phyloP scores from a whole-genome alignment of 2,797 vertebrate genomes.

The Melanogrammus aeglefinus region DNA sequence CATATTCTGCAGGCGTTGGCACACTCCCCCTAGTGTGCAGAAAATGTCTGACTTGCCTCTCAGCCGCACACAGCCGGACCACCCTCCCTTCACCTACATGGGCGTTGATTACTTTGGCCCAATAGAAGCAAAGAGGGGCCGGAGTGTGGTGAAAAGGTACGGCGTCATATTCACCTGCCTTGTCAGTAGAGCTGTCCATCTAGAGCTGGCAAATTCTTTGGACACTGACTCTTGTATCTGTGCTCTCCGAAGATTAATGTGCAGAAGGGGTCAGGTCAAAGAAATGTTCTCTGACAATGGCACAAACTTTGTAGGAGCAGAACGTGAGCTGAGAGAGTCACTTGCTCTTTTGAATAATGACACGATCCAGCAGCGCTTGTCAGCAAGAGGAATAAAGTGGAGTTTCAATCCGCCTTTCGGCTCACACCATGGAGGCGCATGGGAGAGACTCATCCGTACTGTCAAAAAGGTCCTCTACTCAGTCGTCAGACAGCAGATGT shows the following conservation, averaged over 20 bases:
- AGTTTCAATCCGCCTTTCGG: neutral
- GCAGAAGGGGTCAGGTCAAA: neutral
- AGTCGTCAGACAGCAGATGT: neutral
- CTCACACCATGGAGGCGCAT: neutral
- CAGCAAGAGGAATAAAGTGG: neutral
- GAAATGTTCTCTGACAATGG: neutral
- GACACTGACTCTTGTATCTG: neutral
- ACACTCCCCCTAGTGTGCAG: neutral
- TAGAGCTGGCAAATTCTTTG: neutral
- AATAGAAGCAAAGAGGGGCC: too few species aligned
- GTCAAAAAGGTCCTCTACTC: neutral
- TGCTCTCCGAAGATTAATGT: neutral
- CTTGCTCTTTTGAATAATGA: neutral
- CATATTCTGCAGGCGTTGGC: neutral
- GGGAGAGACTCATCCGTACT: neutral
- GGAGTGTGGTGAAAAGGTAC: too few species aligned
- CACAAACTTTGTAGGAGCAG: neutral
- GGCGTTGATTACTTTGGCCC: too few species aligned
- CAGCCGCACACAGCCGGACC: neutral
- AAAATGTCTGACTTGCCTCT: neutral
- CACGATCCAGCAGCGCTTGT: neutral
- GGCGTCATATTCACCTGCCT: slow-evolving; percentile 1
- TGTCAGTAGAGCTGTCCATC: neutral
- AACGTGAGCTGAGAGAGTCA: neutral
- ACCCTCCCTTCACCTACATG: neutral